Conservation (phyloP, 2,888 invertebrate species). For the Hydriomena furcata region DNA sequence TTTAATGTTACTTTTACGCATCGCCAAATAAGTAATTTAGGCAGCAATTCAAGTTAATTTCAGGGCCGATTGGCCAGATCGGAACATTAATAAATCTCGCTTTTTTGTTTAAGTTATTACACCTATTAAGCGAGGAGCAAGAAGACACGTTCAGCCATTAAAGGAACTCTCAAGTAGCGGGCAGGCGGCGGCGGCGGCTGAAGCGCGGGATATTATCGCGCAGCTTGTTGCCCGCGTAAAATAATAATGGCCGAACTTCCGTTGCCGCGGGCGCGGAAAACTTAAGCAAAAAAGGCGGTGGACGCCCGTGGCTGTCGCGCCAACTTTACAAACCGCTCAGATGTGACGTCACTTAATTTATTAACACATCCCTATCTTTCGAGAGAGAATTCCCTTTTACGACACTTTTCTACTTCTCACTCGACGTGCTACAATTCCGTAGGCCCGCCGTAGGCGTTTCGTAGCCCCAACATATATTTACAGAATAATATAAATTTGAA, state of each 20-base stretch:
- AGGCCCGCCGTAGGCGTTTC: conserved; percentile 35
- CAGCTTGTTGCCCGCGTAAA: conserved; percentile 84
- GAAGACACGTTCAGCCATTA: conserved; percentile 81
- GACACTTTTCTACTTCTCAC: conserved; percentile 67
- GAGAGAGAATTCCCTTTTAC: conserved; percentile 64
- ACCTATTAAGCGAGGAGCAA: conserved; percentile 79
- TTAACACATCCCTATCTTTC: conserved; percentile 76
- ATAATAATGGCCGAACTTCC: conserved; percentile 84
- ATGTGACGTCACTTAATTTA: conserved; percentile 83
- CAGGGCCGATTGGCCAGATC: conserved; percentile 44
- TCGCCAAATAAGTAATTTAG: conserved; percentile 26
- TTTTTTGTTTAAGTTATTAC: conserved; percentile 79
- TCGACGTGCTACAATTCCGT: conserved; percentile 56
- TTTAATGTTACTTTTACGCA: conserved; percentile 20
- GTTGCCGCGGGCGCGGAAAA: conserved; percentile 83
- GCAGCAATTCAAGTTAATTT: conserved; percentile 30
- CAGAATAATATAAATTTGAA: too few relatives aligned
- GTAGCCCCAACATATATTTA: conserved; percentile 27
- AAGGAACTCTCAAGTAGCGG: conserved; percentile 63
- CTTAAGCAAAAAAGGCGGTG: conserved; percentile 79
- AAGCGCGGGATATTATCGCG: conserved; percentile 81
- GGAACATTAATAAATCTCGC: conserved; percentile 64
- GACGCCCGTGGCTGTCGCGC: conserved; percentile 74
- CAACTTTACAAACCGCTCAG: conserved; percentile 73
- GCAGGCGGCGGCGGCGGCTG: conserved; percentile 44